Base-by-base conservation (phyloP, 2,888 invertebrate genomes). In the Pyrochroa serraticornis region DNA sequence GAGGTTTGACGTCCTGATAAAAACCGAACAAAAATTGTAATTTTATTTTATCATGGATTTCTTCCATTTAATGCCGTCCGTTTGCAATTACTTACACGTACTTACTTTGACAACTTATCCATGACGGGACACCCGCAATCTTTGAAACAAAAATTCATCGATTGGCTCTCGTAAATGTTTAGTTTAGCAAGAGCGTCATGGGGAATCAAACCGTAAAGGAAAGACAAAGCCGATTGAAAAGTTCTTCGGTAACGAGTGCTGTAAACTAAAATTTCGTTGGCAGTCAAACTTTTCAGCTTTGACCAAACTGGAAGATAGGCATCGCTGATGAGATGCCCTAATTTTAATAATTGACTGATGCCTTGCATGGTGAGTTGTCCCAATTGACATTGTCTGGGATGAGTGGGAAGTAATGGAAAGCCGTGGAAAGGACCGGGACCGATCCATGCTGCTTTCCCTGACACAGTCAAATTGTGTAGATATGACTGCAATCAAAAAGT, bases 161-260 rank as follows among this genome's bases (percentile, higher is more conserved):
- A 91, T 70, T 91, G 90, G 47, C 89, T 88, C 77, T 93, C 93
- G 7, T 85, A 81, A 8, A 95, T 84, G 22, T 82, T 82, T 3
- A 93, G 79, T 52, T 87, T 86, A 6, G 86, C 79, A 69, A 89
- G 81, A 45, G 87, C 83, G 53, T 90, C 89, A 1, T 82, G 78
- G 2, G 88, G 87, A 34, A 93, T 79, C 61, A 93, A 83, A 0
- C 88, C 85, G 73, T 87, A 91, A 2, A 92, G 76, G 65, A 93
- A 83, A 0, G 93, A 93, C 66, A 93, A 82, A 0, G 92, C 90
- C 68, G 95, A 95, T 79, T 96, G 96, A 72, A 92, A 93, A 10
- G 97, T 97, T 69, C 97, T 84, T 0, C 94, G 80, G 76, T 93
- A 95, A 37, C 91, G 85, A 0, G 96, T 95, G 66, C 93, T 92